phyloP scores from a whole-genome alignment of 37 sponge, comb jelly and placozoan genomes.

The Cliona cf. orientalis region DNA sequence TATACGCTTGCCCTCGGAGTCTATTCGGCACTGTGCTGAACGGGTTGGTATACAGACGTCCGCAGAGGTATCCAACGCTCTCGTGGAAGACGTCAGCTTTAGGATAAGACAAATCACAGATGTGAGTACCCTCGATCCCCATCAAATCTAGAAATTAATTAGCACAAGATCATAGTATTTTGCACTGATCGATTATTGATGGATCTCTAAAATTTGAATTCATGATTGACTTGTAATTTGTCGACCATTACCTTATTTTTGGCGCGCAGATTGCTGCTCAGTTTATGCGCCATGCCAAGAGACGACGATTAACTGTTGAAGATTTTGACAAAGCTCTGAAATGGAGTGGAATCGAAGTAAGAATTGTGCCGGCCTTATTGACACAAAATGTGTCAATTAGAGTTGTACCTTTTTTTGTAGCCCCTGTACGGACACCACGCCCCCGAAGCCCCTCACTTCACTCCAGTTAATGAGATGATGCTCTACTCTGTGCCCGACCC shows the following conservation, averaged over 20 bases:
- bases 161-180: too few species aligned
- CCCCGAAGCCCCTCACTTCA: constrained; percentile 19
- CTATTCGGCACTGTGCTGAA: constrained; percentile 51
- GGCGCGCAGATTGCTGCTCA: constrained; percentile 59
- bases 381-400: not conserved
- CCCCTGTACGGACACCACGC: constrained; percentile 39
- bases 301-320: constrained; percentile 43
- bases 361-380: not conserved
- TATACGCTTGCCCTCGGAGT: constrained; percentile 47
- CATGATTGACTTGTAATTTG: not conserved
- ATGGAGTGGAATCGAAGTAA: constrained; percentile 75
- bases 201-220: not conserved
- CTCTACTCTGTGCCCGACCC: constrained; percentile 41
- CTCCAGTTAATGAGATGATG: constrained; percentile 29
- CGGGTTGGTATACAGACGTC: not conserved
- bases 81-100: constrained; percentile 77
- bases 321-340: constrained; percentile 78
- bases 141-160: too few species aligned
- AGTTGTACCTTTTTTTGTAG: not conserved
- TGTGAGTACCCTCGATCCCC: too few species aligned
- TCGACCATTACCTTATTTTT: not conserved
- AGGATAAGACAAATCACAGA: constrained; percentile 63
- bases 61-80: constrained; percentile 34
- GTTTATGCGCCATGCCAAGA: constrained; percentile 72
- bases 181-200: too few species aligned